Evolutionary conservation across 2,888 invertebrate genomes (phyloP).

Genomic region (Congeria kusceri): DNA sequence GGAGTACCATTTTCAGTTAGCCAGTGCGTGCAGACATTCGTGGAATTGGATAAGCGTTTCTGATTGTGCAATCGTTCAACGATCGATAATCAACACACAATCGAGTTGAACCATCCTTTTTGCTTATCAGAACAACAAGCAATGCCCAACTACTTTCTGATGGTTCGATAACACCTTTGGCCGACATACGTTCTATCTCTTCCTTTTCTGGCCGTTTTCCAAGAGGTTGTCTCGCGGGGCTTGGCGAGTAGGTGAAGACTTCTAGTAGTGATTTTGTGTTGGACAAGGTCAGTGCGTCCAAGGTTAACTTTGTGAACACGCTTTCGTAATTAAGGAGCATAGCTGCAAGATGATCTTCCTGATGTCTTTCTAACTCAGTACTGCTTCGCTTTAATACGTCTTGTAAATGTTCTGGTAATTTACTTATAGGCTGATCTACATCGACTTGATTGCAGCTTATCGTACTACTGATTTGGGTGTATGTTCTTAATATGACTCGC

Average conservation of each 20-base stretch:
- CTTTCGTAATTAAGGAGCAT: slow-evolving; percentile 25
- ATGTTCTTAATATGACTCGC: neutral
- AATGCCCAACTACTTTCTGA: slow-evolving; percentile 48
- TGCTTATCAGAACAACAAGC: slow-evolving; percentile 46
- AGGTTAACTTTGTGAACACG: slow-evolving; percentile 38
- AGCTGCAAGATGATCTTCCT: slow-evolving; percentile 6
- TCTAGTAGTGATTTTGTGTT: slow-evolving; percentile 47
- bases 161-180: slow-evolving; percentile 29
- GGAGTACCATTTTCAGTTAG: slow-evolving; percentile 37
- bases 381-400: slow-evolving; percentile 29
- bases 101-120: slow-evolving; percentile 52
- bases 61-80: slow-evolving; percentile 33
- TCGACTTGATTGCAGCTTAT: neutral
- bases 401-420: slow-evolving; percentile 8
- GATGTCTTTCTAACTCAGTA: slow-evolving; percentile 17
- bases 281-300: slow-evolving; percentile 28
- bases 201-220: slow-evolving; percentile 32
- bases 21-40: slow-evolving; percentile 50
- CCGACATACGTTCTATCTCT: slow-evolving; percentile 37
- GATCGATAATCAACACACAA: slow-evolving; percentile 40
- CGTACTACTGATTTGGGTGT: neutral
- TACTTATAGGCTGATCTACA: neutral
- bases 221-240: slow-evolving; percentile 30
- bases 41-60: slow-evolving; percentile 46
- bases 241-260: slow-evolving; percentile 28